These are phyloP conservation scores for Diplogasteroides magnus DNA, from an alignment of 1,140 invertebrate species.

Conservation along the genomic window DNA sequence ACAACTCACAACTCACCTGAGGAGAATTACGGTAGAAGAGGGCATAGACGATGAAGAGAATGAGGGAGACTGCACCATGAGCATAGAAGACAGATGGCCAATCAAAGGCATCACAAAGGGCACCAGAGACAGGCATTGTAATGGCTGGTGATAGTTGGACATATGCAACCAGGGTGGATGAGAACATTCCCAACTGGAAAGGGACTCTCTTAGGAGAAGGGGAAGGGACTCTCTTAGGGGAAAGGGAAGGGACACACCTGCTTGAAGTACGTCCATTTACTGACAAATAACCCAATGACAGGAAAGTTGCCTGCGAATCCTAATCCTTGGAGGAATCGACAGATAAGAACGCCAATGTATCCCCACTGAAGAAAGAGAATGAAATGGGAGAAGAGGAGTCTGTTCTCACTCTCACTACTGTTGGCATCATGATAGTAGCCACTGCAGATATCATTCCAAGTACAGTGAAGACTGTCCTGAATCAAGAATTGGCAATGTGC, in stretches of 20 bases:
- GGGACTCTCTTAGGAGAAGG: too few relatives aligned
- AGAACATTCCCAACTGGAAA: constrained; percentile 39
- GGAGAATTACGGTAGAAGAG: constrained; percentile 51
- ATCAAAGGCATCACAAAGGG: constrained; percentile 30
- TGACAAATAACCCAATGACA: constrained; percentile 36
- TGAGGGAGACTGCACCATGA: constrained; percentile 37
- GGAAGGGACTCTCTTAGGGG: too few relatives aligned
- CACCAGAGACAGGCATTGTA: constrained; percentile 49
- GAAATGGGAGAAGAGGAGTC: too few relatives aligned
- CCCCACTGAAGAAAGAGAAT: constrained; percentile 31
- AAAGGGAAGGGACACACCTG: constrained; percentile 23
- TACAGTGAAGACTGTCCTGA: too few relatives aligned
- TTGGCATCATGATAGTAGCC: too few relatives aligned
- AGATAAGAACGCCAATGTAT: constrained; percentile 27
- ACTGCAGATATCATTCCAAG: too few relatives aligned
- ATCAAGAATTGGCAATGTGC: too few relatives aligned
- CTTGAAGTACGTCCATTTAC: constrained; percentile 42
- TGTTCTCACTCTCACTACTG: too few relatives aligned
- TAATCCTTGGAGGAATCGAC: constrained; percentile 34
- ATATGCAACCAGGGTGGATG: constrained; percentile 37
- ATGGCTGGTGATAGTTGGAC: constrained; percentile 43
- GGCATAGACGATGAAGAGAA: constrained; percentile 43
- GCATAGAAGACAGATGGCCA: constrained; percentile 53
- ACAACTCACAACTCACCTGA: too few relatives aligned
- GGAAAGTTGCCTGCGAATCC: constrained; percentile 44